Evolutionary conservation across 2,113 vertebrate genomes (phyloP).

Genomic region (Rallus limicola): DNA sequence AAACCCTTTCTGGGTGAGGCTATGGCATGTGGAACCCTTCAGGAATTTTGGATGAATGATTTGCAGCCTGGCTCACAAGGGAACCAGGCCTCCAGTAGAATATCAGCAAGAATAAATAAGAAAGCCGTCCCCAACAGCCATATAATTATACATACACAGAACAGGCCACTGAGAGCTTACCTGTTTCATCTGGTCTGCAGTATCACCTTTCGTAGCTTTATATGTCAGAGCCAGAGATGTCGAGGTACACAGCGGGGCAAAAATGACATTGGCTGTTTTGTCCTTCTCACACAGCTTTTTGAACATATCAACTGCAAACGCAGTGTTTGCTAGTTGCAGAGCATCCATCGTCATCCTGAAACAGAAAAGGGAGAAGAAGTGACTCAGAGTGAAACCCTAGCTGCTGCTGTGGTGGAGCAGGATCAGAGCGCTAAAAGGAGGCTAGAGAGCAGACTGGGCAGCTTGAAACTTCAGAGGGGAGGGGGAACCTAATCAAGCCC

Average conservation of each 20-base stretch:
- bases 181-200: conserved; percentile 78
- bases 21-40: background rate
- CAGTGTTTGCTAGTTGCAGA: conserved; percentile 75
- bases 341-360: conserved; percentile 77
- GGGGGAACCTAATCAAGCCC: background rate
- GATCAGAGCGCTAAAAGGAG: background rate
- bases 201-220: conserved; percentile 79
- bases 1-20: background rate
- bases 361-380: conserved; percentile 15
- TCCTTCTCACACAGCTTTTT: conserved; percentile 76
- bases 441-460: background rate
- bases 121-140: background rate
- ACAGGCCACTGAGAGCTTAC: conserved; percentile 41
- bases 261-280: conserved; percentile 72
- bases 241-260: conserved; percentile 79
- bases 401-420: background rate
- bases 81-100: background rate
- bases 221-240: conserved; percentile 78
- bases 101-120: background rate
- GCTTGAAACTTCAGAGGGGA: background rate
- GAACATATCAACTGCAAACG: conserved; percentile 80
- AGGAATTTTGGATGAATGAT: background rate
- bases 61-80: background rate
- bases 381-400: background rate
- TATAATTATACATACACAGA: background rate